A percentile compares a stretch with the other conserved stretches of the same genome.
These are phyloP conservation scores for Drosophila lini DNA, from an alignment of 1,140 invertebrate species.

Conservation along the genomic window DNA sequence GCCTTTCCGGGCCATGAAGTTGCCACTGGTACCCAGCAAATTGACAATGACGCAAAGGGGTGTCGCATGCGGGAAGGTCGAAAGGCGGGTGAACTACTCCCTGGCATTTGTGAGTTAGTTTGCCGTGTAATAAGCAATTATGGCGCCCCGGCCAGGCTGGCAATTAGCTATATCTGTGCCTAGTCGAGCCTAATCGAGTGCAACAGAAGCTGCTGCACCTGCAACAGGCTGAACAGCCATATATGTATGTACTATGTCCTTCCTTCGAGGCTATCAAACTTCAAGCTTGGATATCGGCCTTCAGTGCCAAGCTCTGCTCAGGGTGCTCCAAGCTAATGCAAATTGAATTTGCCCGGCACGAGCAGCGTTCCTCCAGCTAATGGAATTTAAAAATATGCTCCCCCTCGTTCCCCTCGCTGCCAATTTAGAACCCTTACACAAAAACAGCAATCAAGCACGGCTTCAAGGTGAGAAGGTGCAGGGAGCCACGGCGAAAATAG, in stretches of 20 bases:
- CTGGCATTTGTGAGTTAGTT: constrained; percentile 67
- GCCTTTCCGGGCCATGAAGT: constrained; percentile 37
- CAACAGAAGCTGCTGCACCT: constrained; percentile 13
- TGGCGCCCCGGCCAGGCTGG: constrained; percentile 49
- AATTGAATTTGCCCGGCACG: constrained; percentile 60
- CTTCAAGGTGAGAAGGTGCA: constrained; percentile 42
- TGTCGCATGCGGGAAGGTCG: constrained; percentile 1
- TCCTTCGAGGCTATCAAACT: constrained; percentile 24
- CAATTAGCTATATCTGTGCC: constrained; percentile 70
- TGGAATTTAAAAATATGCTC: constrained; percentile 74
- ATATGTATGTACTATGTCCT: not conserved
- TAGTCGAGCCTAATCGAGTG: constrained; percentile 54
- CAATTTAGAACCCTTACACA: constrained; percentile 28
- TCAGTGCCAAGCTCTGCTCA: constrained; percentile 13
- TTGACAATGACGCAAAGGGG: constrained; percentile 57
- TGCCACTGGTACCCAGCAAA: constrained; percentile 37
- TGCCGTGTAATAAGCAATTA: constrained; percentile 76
- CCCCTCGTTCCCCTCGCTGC: not conserved
- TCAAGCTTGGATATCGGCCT: constrained; percentile 17
- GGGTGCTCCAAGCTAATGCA: constrained; percentile 49
- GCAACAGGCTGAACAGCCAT: constrained; percentile 30
- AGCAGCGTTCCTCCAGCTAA: constrained; percentile 42
- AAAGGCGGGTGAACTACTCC: not conserved
- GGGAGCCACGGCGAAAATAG: constrained; percentile 36
- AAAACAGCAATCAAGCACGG: constrained; percentile 59